These are phyloP conservation scores for Spodoptera littoralis DNA, from an alignment of 2,888 invertebrate genomes.

Conservation along the genomic window DNA sequence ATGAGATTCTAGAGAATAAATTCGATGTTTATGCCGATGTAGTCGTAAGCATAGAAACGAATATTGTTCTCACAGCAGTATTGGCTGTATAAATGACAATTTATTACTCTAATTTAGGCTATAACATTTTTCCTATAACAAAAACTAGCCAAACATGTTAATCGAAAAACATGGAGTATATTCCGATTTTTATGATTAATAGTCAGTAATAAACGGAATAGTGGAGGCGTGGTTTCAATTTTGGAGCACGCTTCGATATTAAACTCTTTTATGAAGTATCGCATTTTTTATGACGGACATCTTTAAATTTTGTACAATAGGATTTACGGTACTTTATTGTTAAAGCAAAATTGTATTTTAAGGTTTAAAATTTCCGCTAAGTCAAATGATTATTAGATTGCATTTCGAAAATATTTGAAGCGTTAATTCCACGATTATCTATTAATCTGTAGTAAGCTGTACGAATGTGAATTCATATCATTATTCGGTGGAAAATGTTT, in stretches of 20 bases:
- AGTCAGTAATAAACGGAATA: conserved; percentile 49
- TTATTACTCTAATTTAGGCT: conserved; percentile 41
- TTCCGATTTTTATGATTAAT: conserved; percentile 55
- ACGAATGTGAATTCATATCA: not conserved
- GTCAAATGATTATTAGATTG: not conserved
- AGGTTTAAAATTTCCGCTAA: not conserved
- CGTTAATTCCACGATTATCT: not conserved
- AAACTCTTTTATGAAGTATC: conserved; percentile 28
- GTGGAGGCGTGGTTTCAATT: conserved; percentile 51
- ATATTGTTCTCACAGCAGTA: conserved; percentile 15
- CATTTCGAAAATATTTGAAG: not conserved
- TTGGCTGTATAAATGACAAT: conserved; percentile 41
- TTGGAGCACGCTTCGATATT: conserved; percentile 26
- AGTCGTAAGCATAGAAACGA: conserved; percentile 1
- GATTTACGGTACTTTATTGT: conserved; percentile 13
- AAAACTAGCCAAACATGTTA: conserved; percentile 43
- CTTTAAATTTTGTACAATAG: conserved; percentile 13
- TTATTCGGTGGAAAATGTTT: not conserved
- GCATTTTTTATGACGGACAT: conserved; percentile 5
- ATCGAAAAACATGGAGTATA: conserved; percentile 46
- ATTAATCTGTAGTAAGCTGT: not conserved
- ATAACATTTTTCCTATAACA: conserved; percentile 26
- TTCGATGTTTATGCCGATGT: conserved; percentile 3
- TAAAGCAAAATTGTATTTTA: conserved; percentile 6
- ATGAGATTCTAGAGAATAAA: conserved; percentile 19